Conservation (phyloP, 2,797 vertebrate species). For the Parambassis ranga region DNA sequence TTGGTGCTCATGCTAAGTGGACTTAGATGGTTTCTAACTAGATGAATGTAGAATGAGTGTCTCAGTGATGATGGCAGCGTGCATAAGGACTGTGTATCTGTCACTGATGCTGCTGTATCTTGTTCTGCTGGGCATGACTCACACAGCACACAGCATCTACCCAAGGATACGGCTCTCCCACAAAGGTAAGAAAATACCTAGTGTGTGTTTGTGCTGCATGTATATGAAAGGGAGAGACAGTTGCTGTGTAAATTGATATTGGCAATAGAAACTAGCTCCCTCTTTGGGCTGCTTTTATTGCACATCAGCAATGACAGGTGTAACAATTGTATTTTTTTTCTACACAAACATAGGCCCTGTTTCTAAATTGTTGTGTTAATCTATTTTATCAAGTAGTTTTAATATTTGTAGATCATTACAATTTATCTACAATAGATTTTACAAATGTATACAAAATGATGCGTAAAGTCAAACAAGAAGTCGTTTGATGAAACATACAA, state of each 20-base stretch:
- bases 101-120: slow-evolving; percentile 65
- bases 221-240: not conserved
- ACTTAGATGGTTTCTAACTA: slow-evolving; percentile 36
- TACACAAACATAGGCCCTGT: too few species aligned
- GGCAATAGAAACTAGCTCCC: slow-evolving; percentile 10
- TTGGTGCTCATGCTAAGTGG: slow-evolving; percentile 20
- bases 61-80: slow-evolving; percentile 64
- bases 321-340: too few species aligned
- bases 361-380: too few species aligned
- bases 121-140: slow-evolving; percentile 52
- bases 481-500: too few species aligned
- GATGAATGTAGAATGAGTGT: slow-evolving; percentile 24
- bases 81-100: slow-evolving; percentile 47
- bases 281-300: slow-evolving; percentile 1
- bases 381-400: too few species aligned
- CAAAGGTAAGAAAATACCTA: slow-evolving; percentile 81
- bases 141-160: slow-evolving; percentile 72
- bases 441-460: too few species aligned
- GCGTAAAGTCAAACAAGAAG: too few species aligned
- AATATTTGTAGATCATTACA: too few species aligned
- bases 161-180: slow-evolving; percentile 87
- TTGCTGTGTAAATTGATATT: slow-evolving; percentile 2
- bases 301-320: slow-evolving; percentile 25
- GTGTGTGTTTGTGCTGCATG: not conserved
- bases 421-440: too few species aligned